phyloP scores from a whole-genome alignment of 2,888 invertebrate genomes.

The Caenorhabditis afra region DNA sequence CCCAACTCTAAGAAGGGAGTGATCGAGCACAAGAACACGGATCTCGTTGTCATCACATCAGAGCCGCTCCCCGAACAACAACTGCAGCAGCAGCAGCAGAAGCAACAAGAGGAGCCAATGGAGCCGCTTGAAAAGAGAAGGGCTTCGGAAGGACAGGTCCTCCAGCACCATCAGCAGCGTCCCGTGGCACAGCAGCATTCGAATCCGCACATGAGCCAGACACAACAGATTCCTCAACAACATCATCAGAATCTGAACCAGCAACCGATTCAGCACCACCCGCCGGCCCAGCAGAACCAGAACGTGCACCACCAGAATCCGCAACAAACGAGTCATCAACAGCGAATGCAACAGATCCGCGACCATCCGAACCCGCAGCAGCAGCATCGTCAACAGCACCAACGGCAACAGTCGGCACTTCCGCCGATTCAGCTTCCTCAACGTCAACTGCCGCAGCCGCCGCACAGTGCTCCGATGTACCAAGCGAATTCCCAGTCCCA shows the following conservation, averaged over 20 bases:
- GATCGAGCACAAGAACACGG: conserved; percentile 48
- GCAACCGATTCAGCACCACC: too few species aligned
- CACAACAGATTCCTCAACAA: too few species aligned
- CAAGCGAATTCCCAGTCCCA: conserved; percentile 39
- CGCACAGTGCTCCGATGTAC: neutral
- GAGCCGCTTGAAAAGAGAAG: conserved; percentile 9
- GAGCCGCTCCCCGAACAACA: conserved; percentile 33
- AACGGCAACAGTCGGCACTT: neutral
- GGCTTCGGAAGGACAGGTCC: conserved; percentile 21
- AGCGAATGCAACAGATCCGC: too few species aligned
- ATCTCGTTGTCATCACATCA: conserved; percentile 42
- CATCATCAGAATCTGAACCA: too few species aligned
- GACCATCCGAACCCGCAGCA: too few species aligned
- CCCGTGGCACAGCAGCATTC: neutral
- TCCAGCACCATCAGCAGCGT: neutral
- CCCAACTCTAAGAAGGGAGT: conserved; percentile 38
- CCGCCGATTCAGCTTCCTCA: conserved; percentile 21
- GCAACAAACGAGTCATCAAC: too few species aligned
- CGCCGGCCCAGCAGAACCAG: too few species aligned
- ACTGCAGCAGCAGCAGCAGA: neutral
- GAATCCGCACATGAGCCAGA: too few species aligned
- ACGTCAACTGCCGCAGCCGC: neutral
- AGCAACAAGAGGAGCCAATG: neutral
- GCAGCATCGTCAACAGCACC: too few species aligned
- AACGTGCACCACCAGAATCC: too few species aligned